These are phyloP conservation scores for Ennomos quercinarius DNA, from an alignment of 2,888 invertebrate species.

Conservation along the genomic window DNA sequence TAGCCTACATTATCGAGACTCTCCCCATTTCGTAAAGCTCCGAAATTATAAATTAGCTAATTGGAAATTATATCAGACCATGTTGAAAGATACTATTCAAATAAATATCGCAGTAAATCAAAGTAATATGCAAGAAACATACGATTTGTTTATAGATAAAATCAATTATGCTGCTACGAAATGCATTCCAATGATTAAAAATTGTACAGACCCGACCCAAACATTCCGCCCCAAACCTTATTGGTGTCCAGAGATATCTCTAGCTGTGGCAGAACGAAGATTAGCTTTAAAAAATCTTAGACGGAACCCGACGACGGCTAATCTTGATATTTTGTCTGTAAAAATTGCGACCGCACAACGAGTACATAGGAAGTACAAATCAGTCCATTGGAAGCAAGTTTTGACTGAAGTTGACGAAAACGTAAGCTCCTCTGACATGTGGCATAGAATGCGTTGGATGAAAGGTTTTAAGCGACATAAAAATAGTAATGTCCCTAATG, in stretches of 20 bases:
- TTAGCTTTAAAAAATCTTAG: conserved; percentile 35
- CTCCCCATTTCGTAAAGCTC: too few relatives aligned
- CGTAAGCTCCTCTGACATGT: background rate
- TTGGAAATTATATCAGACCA: too few relatives aligned
- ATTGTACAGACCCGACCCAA: background rate
- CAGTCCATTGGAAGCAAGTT: background rate
- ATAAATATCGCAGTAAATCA: too few relatives aligned
- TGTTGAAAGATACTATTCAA: too few relatives aligned
- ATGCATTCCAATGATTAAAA: conserved; percentile 4
- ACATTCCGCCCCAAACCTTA: conserved; percentile 1
- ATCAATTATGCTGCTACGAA: background rate
- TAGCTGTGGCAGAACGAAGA: conserved; percentile 38
- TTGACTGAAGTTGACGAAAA: background rate
- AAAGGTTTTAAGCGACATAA: background rate
- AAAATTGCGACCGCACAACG: background rate
- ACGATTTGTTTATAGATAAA: background rate
- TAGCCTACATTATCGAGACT: background rate
- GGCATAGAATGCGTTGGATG: conserved; percentile 9
- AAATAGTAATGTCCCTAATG: too few relatives aligned
- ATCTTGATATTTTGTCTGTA: background rate
- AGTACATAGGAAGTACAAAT: background rate
- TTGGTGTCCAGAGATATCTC: conserved; percentile 27
- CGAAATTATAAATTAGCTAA: too few relatives aligned
- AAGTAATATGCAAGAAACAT: background rate
- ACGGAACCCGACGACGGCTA: conserved; percentile 32